Evolutionary conservation across 1,140 invertebrate species (phyloP).

Genomic region (Camponotus pennsylvanicus): DNA sequence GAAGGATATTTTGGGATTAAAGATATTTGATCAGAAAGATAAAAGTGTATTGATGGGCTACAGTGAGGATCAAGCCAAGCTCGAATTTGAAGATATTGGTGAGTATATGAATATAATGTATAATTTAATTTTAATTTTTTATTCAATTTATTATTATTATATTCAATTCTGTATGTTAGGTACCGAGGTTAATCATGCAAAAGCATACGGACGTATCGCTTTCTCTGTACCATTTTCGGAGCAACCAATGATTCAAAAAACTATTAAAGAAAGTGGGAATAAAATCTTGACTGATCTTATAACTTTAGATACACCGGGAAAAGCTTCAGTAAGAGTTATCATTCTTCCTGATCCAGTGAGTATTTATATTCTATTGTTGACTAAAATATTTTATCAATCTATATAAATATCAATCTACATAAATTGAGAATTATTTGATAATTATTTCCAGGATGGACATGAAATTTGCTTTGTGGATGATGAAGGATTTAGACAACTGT

Average conservation of each 20-base stretch:
- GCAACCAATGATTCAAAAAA: slow-evolving; percentile 91
- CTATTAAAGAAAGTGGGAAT: slow-evolving; percentile 90
- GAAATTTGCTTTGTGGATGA: slow-evolving; percentile 99
- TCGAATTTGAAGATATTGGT: slow-evolving; percentile 92
- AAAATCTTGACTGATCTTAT: slow-evolving; percentile 96
- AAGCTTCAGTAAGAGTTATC: slow-evolving; percentile 97
- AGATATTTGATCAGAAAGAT: slow-evolving; percentile 88
- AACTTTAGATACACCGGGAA: slow-evolving; percentile 97
- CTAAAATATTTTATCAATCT: slow-evolving; percentile 7
- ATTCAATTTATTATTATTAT: slow-evolving; percentile 29
- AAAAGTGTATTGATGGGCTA: slow-evolving; percentile 90
- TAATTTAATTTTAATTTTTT: slow-evolving; percentile 5
- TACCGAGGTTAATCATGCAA: slow-evolving; percentile 92
- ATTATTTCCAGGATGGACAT: slow-evolving; percentile 92
- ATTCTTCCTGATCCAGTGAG: slow-evolving; percentile 96
- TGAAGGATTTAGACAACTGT: slow-evolving; percentile 96
- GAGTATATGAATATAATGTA: slow-evolving; percentile 66
- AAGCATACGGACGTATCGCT: slow-evolving; percentile 97
- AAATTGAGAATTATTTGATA: not conserved
- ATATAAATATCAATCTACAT: slow-evolving; percentile 20
- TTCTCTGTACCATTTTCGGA: slow-evolving; percentile 94
- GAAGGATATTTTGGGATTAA: slow-evolving; percentile 92
- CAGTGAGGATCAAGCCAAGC: slow-evolving; percentile 90
- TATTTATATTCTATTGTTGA: slow-evolving; percentile 46
- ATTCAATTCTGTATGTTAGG: slow-evolving; percentile 79